Base-by-base conservation (phyloP, 2,113 vertebrate genomes). In the Empidonax alnorum region DNA sequence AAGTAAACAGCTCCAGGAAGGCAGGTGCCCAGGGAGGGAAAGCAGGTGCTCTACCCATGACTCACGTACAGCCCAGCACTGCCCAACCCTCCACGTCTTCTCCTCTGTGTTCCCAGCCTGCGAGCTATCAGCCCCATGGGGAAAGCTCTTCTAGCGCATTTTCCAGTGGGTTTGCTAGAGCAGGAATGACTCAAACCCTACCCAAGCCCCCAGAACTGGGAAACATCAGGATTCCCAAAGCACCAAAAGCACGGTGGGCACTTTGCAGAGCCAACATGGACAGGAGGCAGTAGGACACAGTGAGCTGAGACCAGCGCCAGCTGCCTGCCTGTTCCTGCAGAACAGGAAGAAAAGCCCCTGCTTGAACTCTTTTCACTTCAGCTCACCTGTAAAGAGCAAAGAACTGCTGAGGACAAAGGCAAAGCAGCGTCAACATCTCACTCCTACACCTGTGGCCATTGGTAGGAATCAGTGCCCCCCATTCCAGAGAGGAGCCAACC, bases 21-120 rank as follows among this genome's bases (percentile, higher is more conserved):
- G 30, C 0, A 0, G 14, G 87, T 0, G 0, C 39, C 74, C 8
- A 1, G 31, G 28, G 49, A 94, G n/a, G 25, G 50, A 77, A 44
- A n/a, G 65, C 7, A 44, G 30, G 27, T 81, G 52, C 79, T 83
- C 49, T 90, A 63, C 14, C 20, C 9, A 1, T 44, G 46, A 74
- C 59, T 78, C 80, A 37, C 0, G 0, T 22, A 53, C 23, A 76
- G 24, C 13, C 50, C 7, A 3, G 71, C 7, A 2, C 30, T 52
- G 71, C 75, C 92, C 71, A 80, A 9, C 31, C 41, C 59, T 85
- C 37, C 2, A 16, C 33, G 56, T 58, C 62, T 84, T 73, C 72
- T 80, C 75, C 78, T 86, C 24, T 1, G 8, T 65, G 71, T 49
- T 33, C 63, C 75, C 63, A 68, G 58, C 72, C 49, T 39, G 15